Evolutionary conservation across 2,888 invertebrate species (phyloP), one percentile per base, ranked within the genome.

Genomic region (Drosophila pseudotakahashii): DNA sequence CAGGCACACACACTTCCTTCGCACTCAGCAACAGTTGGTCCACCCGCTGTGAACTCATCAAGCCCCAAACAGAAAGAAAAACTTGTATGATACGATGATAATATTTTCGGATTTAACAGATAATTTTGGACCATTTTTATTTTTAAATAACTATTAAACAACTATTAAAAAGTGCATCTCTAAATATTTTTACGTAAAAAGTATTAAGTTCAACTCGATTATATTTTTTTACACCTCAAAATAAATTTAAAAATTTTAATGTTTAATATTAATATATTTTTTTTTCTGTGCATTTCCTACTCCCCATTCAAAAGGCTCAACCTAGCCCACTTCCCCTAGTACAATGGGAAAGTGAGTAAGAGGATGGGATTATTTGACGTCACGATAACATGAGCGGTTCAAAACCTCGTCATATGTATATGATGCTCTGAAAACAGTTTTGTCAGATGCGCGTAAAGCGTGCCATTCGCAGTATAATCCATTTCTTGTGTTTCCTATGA

Each of bases 1-100:
- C 89, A 86, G 85, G 74, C 82, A 52, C 82, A 67, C 60, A 50
- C 62, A 34, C 47, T 62, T n/a, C 36, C n/a, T 14, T 36, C 30
- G 23, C 39, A 59, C 73, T 30, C 70, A 77, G 88, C 88, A 89
- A 89, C 89, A 89, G 88, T 85, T 89, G 89, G 75, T 53, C 37
- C 32, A 44, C 77, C 79, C 51, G 26, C 41, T 30, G 11, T 45
- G 26, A 62, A 30, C 23, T 23, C 32, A 48, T 26, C 16, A 16
- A 13, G n/a, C 48, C 50, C 34, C 30, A 30, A 9, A 32, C 47
- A 1, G 30, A 14, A 14, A 30, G 30, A 14, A 47, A 47, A 47
- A 7, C 3, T 0, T n/a, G 7, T 39, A 14, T 39, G 2, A 16
- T 30, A 30, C 5, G 30, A 30, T 7, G 30, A 7, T 30, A 30